phyloP scores from a whole-genome alignment of 1,140 invertebrate species.

The Nasonia longicornis region DNA sequence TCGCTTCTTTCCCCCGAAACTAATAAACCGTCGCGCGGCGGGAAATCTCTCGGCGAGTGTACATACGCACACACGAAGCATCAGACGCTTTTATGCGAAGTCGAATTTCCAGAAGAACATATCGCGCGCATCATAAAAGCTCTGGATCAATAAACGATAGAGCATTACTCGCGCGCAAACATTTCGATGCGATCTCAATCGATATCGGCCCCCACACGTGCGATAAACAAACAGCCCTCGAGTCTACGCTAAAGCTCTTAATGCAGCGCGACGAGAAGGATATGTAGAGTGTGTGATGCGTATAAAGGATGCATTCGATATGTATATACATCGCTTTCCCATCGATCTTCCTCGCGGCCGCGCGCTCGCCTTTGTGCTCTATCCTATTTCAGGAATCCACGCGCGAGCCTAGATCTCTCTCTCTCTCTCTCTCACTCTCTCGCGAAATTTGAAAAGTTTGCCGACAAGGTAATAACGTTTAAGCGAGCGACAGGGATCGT shows the following conservation, averaged over 20 bases:
- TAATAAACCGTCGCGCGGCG: too few species aligned
- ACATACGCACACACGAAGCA: too few species aligned
- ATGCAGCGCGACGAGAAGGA: not conserved
- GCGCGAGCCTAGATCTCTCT: not conserved
- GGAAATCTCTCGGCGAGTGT: too few species aligned
- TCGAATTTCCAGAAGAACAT: too few species aligned
- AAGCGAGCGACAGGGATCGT: too few species aligned
- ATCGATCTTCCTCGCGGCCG: not conserved
- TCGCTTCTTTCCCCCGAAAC: not conserved
- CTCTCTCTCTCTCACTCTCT: too few species aligned
- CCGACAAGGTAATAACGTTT: not conserved
- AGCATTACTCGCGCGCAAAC: not conserved
- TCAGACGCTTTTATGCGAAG: too few species aligned
- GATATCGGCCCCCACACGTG: too few species aligned
- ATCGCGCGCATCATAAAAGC: too few species aligned
- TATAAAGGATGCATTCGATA: not conserved
- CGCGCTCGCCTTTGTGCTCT: not conserved
- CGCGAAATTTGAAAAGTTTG: not conserved
- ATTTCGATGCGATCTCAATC: not conserved
- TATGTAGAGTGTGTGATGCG: not conserved
- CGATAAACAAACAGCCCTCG: slow-evolving; percentile 27
- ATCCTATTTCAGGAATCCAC: not conserved
- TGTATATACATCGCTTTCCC: not conserved
- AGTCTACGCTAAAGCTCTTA: not conserved
- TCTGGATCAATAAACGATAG: too few species aligned